Evolutionary conservation across 2,113 vertebrate species (phyloP).

Genomic region (Cinclus cinclus): DNA sequence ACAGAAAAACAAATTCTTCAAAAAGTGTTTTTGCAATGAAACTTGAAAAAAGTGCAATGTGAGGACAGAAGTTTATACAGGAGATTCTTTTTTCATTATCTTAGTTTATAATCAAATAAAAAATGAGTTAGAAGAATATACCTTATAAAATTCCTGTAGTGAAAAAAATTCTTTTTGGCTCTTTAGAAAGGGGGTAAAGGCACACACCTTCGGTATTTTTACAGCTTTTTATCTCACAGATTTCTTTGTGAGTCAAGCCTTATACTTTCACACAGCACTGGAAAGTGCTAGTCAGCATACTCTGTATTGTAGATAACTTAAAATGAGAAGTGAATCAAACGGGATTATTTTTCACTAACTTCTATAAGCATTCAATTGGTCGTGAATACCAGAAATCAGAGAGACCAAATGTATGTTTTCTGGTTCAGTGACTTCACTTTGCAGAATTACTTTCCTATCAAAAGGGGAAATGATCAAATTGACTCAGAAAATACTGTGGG

Average conservation of each 20-base stretch:
- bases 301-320: slow-evolving; percentile 39
- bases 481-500: slow-evolving; percentile 29
- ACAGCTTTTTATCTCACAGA: neutral
- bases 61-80: neutral
- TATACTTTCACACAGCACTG: neutral
- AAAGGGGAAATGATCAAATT: slow-evolving; percentile 48
- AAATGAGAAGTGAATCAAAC: slow-evolving; percentile 48
- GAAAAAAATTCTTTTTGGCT: neutral
- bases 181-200: neutral
- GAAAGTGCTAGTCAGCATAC: slow-evolving; percentile 34
- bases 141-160: neutral
- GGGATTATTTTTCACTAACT: slow-evolving; percentile 47
- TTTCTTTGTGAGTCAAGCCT: neutral
- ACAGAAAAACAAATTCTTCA: neutral
- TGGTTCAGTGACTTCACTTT: slow-evolving; percentile 23
- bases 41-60: neutral
- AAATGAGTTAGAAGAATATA: neutral
- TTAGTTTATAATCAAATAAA: neutral
- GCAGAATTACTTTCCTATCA: slow-evolving; percentile 46
- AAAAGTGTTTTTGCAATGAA: neutral
- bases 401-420: slow-evolving; percentile 31
- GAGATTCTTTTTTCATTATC: neutral
- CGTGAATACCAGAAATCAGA: slow-evolving; percentile 45
- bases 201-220: neutral
- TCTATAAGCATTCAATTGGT: slow-evolving; percentile 54